phyloP scores from a whole-genome alignment of 2,888 invertebrate species.

The Aricia artaxerxes region DNA sequence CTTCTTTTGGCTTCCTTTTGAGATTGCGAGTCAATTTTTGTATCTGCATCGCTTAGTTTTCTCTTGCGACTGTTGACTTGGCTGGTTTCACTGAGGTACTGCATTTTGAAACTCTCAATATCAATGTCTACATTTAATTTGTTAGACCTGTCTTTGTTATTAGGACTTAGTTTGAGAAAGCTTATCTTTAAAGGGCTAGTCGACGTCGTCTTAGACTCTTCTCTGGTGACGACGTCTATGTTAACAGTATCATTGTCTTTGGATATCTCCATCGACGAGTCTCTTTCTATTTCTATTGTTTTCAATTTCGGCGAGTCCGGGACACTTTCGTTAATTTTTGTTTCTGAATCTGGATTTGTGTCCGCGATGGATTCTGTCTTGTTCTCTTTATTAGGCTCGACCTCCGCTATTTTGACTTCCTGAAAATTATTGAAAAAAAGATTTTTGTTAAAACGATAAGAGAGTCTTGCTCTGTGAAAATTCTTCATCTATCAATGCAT shows the following conservation, averaged over 20 bases:
- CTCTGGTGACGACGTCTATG: constrained; percentile 48
- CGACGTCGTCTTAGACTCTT: constrained; percentile 40
- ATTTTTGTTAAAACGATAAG: too few species aligned
- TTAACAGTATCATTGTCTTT: constrained; percentile 54
- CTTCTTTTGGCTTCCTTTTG: neutral
- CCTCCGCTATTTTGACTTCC: neutral
- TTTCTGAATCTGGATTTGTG: constrained; percentile 27
- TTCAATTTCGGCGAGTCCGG: constrained; percentile 45
- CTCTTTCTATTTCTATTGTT: constrained; percentile 53
- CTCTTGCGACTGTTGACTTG: neutral
- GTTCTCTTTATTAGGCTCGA: neutral
- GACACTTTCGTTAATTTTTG: constrained; percentile 27
- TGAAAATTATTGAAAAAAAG: neutral
- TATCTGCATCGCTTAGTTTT: neutral
- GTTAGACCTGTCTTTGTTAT: constrained; percentile 47
- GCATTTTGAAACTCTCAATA: constrained; percentile 62
- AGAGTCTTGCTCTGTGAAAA: too few species aligned
- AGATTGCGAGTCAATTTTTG: neutral
- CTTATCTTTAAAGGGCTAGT: constrained; percentile 44
- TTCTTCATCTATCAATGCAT: too few species aligned
- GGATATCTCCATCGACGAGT: constrained; percentile 62
- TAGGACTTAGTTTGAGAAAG: constrained; percentile 31
- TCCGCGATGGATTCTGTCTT: neutral
- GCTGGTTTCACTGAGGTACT: constrained; percentile 54
- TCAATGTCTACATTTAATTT: constrained; percentile 53